Evolutionary conservation across 1,140 invertebrate genomes (phyloP), one percentile per base, ranked within the genome.

Genomic region (Habropoda laboriosa): DNA sequence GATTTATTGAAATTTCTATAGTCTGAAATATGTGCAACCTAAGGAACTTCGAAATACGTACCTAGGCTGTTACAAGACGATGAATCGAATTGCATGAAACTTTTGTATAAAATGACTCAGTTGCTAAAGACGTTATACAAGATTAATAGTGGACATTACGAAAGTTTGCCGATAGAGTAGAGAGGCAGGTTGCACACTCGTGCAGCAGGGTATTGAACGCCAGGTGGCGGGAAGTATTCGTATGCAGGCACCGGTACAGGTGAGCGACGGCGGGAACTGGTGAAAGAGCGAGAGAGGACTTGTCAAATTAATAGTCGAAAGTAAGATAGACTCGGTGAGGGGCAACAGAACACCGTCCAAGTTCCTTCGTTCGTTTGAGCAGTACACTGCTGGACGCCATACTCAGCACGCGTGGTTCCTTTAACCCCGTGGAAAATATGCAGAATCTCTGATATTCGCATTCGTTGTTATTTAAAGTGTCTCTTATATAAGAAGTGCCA

Each of bases 341-440:
- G 64, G 63, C 53, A 13, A 60, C 51, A 49, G 21, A 27, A 51
- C 32, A 61, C 61, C 35, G 42, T 58, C 45, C 27, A 79, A 77
- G 68, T 60, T 74, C 49, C 68, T 85, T 60, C 47, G 64, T 40
- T 64, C 70, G 81, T 77, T 79, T 42, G 42, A 85, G 32, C 83
- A 89, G 89, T 89, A 79, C 61, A 70, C 55, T 73, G 86, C 68
- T 77, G 76, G 79, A 83, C 85, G 85, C 80, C 83, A 82, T 58
- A 73, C 61, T 80, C 38, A 21, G 38, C 68, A 30, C 57, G 55
- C 38, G 49, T 61, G 38, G 7, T 61, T 40, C 42, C 21, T 49
- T 40, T 18, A n/a, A 32, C 35, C 42, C 30, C 18, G 1, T 6
- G 32, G 13, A 58, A 35, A 21, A 24, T 40, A 55, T 79, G 51